Percentiles rank a stretch among this genome's conserved stretches.
phyloP scores from a whole-genome alignment of 2,888 invertebrate species.

The Amphipyra berbera region DNA sequence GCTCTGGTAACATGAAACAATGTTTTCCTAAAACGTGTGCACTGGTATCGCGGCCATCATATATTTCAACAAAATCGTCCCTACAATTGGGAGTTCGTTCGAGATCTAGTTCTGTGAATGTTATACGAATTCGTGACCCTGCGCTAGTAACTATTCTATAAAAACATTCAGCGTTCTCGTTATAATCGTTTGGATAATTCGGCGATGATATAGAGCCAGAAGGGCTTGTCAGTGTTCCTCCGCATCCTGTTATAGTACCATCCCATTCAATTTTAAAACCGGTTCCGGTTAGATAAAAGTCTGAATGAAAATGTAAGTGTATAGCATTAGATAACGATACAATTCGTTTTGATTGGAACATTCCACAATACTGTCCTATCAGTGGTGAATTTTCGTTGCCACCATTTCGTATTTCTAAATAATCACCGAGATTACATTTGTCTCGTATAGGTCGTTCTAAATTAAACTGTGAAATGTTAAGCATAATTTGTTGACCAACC shows the following conservation, averaged over 20 bases:
- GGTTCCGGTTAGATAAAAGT: slow-evolving; percentile 88
- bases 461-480: slow-evolving; percentile 89
- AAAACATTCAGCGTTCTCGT: slow-evolving; percentile 93
- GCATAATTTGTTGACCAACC: slow-evolving; percentile 92
- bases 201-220: slow-evolving; percentile 95
- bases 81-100: slow-evolving; percentile 90
- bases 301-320: slow-evolving; percentile 94
- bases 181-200: slow-evolving; percentile 94
- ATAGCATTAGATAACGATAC: slow-evolving; percentile 94
- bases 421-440: slow-evolving; percentile 80
- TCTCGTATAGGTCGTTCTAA: slow-evolving; percentile 88
- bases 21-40: slow-evolving; percentile 90
- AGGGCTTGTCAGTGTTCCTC: slow-evolving; percentile 92
- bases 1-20: slow-evolving; percentile 87
- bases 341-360: slow-evolving; percentile 90
- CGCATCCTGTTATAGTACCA: slow-evolving; percentile 92
- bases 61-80: slow-evolving; percentile 92
- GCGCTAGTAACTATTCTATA: slow-evolving; percentile 94
- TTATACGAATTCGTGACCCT: slow-evolving; percentile 92
- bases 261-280: slow-evolving; percentile 92
- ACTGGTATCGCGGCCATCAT: slow-evolving; percentile 91
- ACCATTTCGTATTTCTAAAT: slow-evolving; percentile 93
- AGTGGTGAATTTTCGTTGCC: slow-evolving; percentile 92
- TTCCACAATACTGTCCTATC: slow-evolving; percentile 95
- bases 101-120: slow-evolving; percentile 93